phyloP scores from a whole-genome alignment of 2,888 invertebrate species.

The Nasonovia ribisnigri region DNA sequence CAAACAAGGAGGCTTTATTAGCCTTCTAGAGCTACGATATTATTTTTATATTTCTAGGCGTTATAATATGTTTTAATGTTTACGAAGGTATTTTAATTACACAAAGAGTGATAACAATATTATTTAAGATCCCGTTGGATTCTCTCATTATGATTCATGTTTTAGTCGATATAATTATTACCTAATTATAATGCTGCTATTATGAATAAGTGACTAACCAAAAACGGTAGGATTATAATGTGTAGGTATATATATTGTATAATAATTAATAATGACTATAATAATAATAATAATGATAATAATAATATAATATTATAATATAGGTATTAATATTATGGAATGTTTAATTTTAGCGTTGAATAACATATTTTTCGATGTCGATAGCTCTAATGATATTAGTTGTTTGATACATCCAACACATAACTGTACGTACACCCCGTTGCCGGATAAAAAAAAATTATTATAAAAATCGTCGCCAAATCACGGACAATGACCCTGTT shows the following conservation, averaged over 20 bases:
- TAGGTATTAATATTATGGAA: background rate
- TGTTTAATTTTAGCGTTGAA: background rate
- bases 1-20: constrained; percentile 47
- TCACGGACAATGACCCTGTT: background rate
- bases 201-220: background rate
- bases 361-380: background rate
- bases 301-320: too few species aligned
- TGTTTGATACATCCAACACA: background rate
- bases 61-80: background rate
- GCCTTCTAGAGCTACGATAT: constrained; percentile 35
- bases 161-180: background rate
- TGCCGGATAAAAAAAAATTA: background rate
- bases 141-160: background rate
- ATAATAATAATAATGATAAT: too few species aligned
- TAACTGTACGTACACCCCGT: background rate
- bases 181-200: background rate
- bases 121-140: background rate
- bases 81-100: background rate
- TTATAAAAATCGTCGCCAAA: background rate
- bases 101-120: background rate
- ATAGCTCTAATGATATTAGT: background rate
- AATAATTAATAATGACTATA: too few species aligned
- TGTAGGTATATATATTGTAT: too few species aligned
- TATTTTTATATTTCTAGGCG: background rate
- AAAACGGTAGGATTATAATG: background rate